Conservation (phyloP, 2,113 vertebrate species). For the Stercorarius parasiticus region DNA sequence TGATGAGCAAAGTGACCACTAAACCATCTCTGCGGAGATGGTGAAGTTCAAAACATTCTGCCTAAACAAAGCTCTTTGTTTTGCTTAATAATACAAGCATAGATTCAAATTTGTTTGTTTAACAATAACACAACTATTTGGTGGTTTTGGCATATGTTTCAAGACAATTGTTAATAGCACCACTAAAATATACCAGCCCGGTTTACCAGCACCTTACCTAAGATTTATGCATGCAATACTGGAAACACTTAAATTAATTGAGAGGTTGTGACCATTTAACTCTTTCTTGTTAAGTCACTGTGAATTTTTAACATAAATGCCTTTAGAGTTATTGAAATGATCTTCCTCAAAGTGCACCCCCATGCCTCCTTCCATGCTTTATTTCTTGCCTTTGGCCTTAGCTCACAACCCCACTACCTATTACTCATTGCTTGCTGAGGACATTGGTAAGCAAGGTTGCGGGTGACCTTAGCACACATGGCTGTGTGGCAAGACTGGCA, state of each 20-base stretch:
- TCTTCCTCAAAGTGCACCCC: not conserved
- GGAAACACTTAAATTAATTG: not conserved
- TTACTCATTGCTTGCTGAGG: not conserved
- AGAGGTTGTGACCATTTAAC: not conserved
- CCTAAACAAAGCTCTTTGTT: not conserved
- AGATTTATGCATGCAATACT: not conserved
- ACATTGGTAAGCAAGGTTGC: fast-evolving
- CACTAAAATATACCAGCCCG: not conserved
- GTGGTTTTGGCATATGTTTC: not conserved
- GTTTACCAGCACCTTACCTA: not conserved
- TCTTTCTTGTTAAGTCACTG: not conserved
- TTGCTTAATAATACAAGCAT: not conserved
- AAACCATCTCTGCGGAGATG: not conserved
- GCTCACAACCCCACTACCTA: fast-evolving
- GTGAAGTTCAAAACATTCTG: not conserved
- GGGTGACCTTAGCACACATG: fast-evolving
- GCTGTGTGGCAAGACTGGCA: fast-evolving
- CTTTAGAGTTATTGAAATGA: not conserved
- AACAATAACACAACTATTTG: not conserved
- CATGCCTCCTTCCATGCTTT: not conserved
- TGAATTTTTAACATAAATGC: not conserved
- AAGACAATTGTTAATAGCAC: not conserved
- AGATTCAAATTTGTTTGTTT: not conserved
- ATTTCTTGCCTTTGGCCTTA: not conserved
- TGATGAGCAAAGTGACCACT: not conserved